These are phyloP conservation scores for Triplophysa yarkandensis DNA, from an alignment of 2,797 vertebrate genomes.

Conservation along the genomic window DNA sequence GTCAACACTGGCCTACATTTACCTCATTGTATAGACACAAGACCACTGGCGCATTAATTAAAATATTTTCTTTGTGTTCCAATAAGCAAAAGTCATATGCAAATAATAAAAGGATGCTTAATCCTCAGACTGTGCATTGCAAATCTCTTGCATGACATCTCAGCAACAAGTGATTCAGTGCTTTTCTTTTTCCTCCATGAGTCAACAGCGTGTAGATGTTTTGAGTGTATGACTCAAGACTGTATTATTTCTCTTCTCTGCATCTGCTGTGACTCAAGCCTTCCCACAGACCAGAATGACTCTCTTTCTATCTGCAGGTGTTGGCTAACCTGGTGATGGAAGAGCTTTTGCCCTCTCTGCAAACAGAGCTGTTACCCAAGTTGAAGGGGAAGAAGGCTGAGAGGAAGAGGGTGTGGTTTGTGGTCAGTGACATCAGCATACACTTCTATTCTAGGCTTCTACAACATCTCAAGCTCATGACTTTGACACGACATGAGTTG, in stretches of 20 bases:
- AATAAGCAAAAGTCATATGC: no score
- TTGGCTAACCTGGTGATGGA: constrained; percentile 89
- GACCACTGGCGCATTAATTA: no score
- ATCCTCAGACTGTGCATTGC: no score
- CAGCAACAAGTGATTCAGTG: background rate
- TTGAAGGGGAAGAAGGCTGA: constrained; percentile 87
- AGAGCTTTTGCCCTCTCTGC: constrained; percentile 85
- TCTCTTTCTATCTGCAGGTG: constrained; percentile 69
- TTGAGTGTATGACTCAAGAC: constrained; percentile 5
- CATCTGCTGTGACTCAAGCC: background rate
- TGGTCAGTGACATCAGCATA: constrained; percentile 71
- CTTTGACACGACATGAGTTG: background rate
- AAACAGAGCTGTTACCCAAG: constrained; percentile 84
- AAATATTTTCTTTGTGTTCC: no score
- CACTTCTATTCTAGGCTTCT: constrained; percentile 7
- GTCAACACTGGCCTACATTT: no score
- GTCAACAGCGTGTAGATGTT: background rate
- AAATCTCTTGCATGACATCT: constrained; percentile 7
- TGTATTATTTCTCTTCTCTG: background rate
- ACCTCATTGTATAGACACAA: no score
- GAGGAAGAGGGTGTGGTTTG: constrained; percentile 83
- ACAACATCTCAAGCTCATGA: background rate
- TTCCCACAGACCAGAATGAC: background rate
- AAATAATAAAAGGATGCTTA: no score
- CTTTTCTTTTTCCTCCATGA: background rate